Percentiles rank a stretch among this genome's conserved stretches.
phyloP scores from a whole-genome alignment of 1,140 invertebrate species.

The Artemia franciscana region DNA sequence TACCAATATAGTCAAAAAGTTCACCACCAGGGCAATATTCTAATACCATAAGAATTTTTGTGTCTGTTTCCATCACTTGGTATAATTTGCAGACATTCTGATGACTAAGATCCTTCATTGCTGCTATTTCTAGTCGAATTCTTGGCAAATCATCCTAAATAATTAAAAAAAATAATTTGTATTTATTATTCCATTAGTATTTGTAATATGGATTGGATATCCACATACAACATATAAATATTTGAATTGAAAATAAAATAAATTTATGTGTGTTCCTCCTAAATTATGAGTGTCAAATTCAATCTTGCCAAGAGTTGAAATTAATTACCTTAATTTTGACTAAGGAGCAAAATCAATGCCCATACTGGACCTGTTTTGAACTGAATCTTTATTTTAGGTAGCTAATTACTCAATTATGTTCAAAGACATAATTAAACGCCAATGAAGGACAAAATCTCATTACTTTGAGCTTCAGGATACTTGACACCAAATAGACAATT shows the following conservation, averaged over 20 bases:
- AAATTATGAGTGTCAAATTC: too few relatives aligned
- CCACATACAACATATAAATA: not conserved
- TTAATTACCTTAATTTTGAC: too few relatives aligned
- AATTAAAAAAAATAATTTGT: slow-evolving; percentile 10
- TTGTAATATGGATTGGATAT: too few relatives aligned
- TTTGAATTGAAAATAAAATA: not conserved
- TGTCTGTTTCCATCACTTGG: slow-evolving; percentile 52
- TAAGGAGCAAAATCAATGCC: too few relatives aligned
- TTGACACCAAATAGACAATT: too few relatives aligned
- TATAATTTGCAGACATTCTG: slow-evolving; percentile 60
- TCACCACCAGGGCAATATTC: slow-evolving; percentile 65
- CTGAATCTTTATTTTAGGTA: too few relatives aligned
- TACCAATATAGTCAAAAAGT: slow-evolving; percentile 58
- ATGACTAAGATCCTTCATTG: slow-evolving; percentile 51
- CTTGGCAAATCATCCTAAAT: slow-evolving; percentile 48
- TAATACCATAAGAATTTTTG: slow-evolving; percentile 41
- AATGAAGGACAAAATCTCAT: too few relatives aligned
- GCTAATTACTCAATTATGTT: too few relatives aligned
- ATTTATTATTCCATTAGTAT: not conserved
- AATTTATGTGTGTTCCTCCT: not conserved
- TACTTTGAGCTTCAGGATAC: too few relatives aligned
- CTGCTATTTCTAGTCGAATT: slow-evolving; percentile 51
- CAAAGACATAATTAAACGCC: too few relatives aligned
- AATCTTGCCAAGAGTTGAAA: too few relatives aligned
- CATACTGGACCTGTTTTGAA: too few relatives aligned